Percentiles rank a stretch among this genome's conserved stretches.
Evolutionary conservation across 1,140 invertebrate species (phyloP).

Genomic region (Copidosoma floridanum): DNA sequence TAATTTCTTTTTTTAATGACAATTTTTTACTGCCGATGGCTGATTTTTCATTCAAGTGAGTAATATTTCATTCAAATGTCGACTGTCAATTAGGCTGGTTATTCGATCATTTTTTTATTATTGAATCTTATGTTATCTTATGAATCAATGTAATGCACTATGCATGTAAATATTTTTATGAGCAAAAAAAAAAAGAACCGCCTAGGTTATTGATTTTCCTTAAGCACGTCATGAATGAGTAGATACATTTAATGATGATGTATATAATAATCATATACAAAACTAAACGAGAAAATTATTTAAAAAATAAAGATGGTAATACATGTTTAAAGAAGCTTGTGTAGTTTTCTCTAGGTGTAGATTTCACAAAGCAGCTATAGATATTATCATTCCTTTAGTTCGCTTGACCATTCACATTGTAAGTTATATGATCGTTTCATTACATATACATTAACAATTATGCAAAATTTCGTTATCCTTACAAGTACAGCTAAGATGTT

Average conservation of each 20-base stretch:
- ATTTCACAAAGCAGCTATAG: neutral
- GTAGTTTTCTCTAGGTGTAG: neutral
- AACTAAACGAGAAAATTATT: neutral
- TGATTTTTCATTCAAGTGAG: no score
- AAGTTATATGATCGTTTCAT: neutral
- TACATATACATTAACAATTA: constrained; percentile 13
- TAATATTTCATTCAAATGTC: no score
- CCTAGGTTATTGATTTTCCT: constrained; percentile 6
- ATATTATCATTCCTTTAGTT: neutral
- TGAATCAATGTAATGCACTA: no score
- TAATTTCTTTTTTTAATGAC: no score
- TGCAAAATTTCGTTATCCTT: constrained; percentile 14
- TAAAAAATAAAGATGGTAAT: neutral
- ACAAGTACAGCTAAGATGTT: no score
- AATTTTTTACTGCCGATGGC: no score
- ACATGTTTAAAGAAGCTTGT: neutral
- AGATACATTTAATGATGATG: constrained; percentile 4
- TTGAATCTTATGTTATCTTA: no score
- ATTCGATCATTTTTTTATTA: no score
- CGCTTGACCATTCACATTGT: neutral
- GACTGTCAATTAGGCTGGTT: no score
- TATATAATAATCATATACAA: constrained; percentile 15
- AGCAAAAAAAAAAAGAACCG: no score
- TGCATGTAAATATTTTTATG: no score
- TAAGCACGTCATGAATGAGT: neutral